Evolutionary conservation across 2,113 vertebrate genomes (phyloP).

Genomic region (Saccopteryx leptura): DNA sequence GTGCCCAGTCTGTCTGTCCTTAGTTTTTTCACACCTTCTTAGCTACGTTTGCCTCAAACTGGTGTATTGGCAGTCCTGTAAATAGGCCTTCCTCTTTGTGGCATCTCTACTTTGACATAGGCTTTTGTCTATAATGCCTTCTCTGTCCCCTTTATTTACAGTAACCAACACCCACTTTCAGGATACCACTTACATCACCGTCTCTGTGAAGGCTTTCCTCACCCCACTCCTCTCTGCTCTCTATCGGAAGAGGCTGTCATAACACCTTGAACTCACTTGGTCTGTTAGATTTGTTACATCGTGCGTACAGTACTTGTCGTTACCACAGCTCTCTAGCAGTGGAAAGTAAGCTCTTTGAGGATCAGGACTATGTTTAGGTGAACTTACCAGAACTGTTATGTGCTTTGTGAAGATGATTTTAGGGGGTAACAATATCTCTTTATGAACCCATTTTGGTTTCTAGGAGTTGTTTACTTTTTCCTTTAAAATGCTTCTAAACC

Average conservation of each 20-base stretch:
- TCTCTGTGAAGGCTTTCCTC: background rate
- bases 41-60: conserved; percentile 21
- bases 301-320: background rate
- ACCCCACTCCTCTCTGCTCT: background rate
- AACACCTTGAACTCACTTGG: background rate
- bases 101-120: background rate
- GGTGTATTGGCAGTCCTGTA: background rate
- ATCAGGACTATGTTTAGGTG: background rate
- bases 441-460: conserved; percentile 40
- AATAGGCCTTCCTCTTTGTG: background rate
- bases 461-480: background rate
- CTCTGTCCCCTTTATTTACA: conserved; percentile 8
- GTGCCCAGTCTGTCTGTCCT: background rate
- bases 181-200: background rate
- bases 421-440: background rate
- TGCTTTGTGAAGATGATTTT: background rate
- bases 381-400: background rate
- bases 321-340: background rate
- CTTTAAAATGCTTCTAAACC: background rate
- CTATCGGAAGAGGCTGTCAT: background rate
- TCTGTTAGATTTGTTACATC: background rate
- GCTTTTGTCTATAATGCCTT: background rate
- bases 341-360: background rate
- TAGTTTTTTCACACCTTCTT: background rate
- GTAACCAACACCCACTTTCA: conserved; percentile 10